Base-by-base conservation (phyloP, 2,888 invertebrate genomes). In the Siphlonurus alternatus region DNA sequence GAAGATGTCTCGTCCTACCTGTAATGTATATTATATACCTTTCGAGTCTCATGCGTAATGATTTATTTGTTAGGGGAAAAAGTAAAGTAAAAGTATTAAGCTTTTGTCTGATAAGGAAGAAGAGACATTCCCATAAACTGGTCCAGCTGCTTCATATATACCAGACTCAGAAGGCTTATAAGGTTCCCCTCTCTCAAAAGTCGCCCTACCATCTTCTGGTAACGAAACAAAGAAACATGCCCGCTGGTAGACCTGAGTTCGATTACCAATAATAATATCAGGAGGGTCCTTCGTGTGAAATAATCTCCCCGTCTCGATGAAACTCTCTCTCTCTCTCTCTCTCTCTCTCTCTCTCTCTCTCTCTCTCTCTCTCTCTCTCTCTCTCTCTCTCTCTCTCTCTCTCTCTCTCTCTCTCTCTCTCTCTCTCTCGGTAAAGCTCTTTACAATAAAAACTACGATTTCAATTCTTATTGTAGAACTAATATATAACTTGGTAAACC, bases 41-140 rank as follows among this genome's bases (percentile, higher is more conserved):
- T 56, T 56, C 5, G 7, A n/a, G 22, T 56, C n/a, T 56, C 56
- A 56, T 20, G 56, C 22, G 56, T 56, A 56, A 56, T 56, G 56
- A 56, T 56, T 56, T 56, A 56, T 56, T 56, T 56, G 56, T 56
- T 56, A 22, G 22, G 56, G 56, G 56, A 15, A 38, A 38, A 38
- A 38, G 38, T 38, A 38, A 38, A 38, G 38, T 38, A 38, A 38
- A 38, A 38, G 15, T 10, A 38, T 38, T 38, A 10, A 38, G 38
- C 15, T 15, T 38, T 38, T 38, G 38, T 38, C n/a, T 38, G 38
- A 38, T 38, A 38, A 38, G 38, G 15, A 38, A 38, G 15, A 38
- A 15, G 38, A n/a, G n/a, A n/a, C n/a, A n/a, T n/a, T n/a, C n/a
- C n/a, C n/a, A n/a, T n/a, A n/a, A 38, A 38, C 38, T 38, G 38